A percentile compares a stretch with the other conserved stretches of the same genome.
These are phyloP conservation scores for Brienomyrus longianalis DNA, from an alignment of 2,113 vertebrate genomes.

Conservation along the genomic window DNA sequence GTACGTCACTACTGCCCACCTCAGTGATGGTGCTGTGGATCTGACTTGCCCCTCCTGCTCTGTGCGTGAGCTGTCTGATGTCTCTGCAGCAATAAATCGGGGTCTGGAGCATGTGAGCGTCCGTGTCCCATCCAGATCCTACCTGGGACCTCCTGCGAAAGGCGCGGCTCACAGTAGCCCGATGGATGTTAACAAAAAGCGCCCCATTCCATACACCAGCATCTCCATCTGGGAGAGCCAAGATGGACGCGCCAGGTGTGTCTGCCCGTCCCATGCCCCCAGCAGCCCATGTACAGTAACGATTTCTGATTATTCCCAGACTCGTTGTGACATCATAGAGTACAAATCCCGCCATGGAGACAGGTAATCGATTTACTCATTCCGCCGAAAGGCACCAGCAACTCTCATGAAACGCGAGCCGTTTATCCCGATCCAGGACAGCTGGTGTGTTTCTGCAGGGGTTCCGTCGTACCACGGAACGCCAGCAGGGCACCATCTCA, in stretches of 20 bases:
- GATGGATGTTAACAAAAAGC: background rate
- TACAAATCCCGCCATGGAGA: background rate
- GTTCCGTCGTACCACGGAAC: background rate
- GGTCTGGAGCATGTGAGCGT: background rate
- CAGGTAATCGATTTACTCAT: slow-evolving; percentile 22
- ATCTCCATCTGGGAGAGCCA: background rate
- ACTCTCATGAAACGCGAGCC: background rate
- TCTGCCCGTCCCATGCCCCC: background rate
- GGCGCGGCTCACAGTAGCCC: background rate
- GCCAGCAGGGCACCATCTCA: background rate
- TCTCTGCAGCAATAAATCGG: background rate
- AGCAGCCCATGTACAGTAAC: background rate
- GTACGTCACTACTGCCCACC: background rate
- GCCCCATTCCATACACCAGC: background rate
- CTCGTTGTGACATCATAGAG: background rate
- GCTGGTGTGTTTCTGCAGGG: background rate
- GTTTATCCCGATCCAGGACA: background rate
- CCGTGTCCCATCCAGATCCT: background rate
- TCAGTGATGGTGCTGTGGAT: background rate
- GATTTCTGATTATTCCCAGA: slow-evolving; percentile 7
- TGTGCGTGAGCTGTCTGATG: background rate
- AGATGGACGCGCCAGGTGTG: background rate
- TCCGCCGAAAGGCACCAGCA: background rate
- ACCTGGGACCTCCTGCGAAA: background rate
- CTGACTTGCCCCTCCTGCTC: background rate